Conservation (phyloP, 1,140 invertebrate genomes). For the Gryllus bimaculatus region DNA sequence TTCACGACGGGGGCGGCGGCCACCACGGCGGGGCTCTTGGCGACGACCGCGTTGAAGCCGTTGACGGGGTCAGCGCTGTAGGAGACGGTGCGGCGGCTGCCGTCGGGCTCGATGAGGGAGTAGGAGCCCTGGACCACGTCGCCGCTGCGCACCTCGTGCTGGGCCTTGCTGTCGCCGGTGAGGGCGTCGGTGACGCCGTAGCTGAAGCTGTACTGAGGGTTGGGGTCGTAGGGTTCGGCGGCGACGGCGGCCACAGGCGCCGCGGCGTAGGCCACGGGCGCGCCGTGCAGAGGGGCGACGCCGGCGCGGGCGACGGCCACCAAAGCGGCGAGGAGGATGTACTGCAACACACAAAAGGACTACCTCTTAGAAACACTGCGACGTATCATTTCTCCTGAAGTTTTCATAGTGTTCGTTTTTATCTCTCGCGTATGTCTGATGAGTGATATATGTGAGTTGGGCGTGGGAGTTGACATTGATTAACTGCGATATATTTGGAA, state of each 20-base stretch:
- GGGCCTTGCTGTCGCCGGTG: slow-evolving; percentile 44
- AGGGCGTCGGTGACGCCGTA: slow-evolving; percentile 43
- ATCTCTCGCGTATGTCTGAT: not conserved
- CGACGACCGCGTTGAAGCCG: slow-evolving; percentile 48
- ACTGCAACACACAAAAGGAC: slow-evolving; percentile 10
- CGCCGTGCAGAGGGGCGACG: slow-evolving; percentile 14
- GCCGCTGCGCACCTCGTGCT: slow-evolving; percentile 42
- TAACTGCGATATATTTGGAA: not conserved
- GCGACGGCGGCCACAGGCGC: slow-evolving; percentile 21
- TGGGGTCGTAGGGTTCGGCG: slow-evolving; percentile 23
- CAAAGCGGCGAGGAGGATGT: slow-evolving; percentile 20
- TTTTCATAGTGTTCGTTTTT: too few relatives aligned
- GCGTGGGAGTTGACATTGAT: too few relatives aligned
- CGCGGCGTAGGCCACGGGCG: slow-evolving; percentile 14
- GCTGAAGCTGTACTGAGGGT: slow-evolving; percentile 43
- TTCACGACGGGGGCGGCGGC: slow-evolving; percentile 26
- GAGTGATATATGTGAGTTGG: too few relatives aligned
- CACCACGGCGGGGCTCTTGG: slow-evolving; percentile 39
- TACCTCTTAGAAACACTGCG: not conserved
- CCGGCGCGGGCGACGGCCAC: slow-evolving; percentile 21
- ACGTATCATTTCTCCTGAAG: not conserved
- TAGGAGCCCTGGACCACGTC: slow-evolving; percentile 45
- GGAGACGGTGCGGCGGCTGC: slow-evolving; percentile 43
- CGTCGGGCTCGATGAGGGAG: slow-evolving; percentile 46
- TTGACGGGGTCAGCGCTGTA: slow-evolving; percentile 43